A percentile compares a stretch with the other conserved stretches of the same genome.
Evolutionary conservation across 2,888 invertebrate species (phyloP).

Genomic region (Hylaea fasciaria): DNA sequence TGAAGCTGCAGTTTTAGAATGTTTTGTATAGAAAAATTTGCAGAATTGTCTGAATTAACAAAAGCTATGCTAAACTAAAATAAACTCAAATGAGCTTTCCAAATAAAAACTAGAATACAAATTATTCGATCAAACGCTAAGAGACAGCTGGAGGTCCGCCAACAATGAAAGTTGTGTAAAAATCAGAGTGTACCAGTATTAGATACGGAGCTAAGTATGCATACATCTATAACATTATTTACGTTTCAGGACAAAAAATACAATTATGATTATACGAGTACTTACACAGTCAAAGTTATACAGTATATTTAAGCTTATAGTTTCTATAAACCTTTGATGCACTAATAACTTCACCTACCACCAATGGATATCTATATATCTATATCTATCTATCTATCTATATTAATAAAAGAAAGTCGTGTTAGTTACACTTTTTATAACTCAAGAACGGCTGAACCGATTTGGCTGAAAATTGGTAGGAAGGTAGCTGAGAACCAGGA

Average conservation of each 20-base stretch:
- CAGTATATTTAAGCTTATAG: too few relatives aligned
- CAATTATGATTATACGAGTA: slow-evolving; percentile 4
- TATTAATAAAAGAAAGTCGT: too few relatives aligned
- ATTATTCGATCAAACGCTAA: slow-evolving; percentile 32
- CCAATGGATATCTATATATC: too few relatives aligned
- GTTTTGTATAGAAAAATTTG: too few relatives aligned
- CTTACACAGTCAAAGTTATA: too few relatives aligned
- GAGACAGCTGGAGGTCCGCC: slow-evolving; percentile 31
- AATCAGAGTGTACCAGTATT: slow-evolving; percentile 20
- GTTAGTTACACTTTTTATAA: too few relatives aligned
- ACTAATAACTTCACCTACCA: neutral
- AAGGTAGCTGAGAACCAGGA: too few relatives aligned
- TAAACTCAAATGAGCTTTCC: slow-evolving; percentile 23
- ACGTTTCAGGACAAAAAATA: slow-evolving; percentile 28
- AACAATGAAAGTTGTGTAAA: slow-evolving; percentile 26
- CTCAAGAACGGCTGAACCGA: too few relatives aligned
- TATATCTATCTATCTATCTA: too few relatives aligned
- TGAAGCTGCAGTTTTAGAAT: slow-evolving; percentile 3
- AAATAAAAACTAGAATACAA: slow-evolving; percentile 27
- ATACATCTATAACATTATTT: slow-evolving; percentile 5
- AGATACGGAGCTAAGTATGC: slow-evolving; percentile 4
- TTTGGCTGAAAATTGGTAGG: too few relatives aligned
- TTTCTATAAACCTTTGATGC: too few relatives aligned
- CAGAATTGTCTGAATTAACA: neutral
- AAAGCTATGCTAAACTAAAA: slow-evolving; percentile 22